These are phyloP conservation scores for Callitettix versicolor DNA, from an alignment of 1,140 invertebrate genomes.

Conservation along the genomic window DNA sequence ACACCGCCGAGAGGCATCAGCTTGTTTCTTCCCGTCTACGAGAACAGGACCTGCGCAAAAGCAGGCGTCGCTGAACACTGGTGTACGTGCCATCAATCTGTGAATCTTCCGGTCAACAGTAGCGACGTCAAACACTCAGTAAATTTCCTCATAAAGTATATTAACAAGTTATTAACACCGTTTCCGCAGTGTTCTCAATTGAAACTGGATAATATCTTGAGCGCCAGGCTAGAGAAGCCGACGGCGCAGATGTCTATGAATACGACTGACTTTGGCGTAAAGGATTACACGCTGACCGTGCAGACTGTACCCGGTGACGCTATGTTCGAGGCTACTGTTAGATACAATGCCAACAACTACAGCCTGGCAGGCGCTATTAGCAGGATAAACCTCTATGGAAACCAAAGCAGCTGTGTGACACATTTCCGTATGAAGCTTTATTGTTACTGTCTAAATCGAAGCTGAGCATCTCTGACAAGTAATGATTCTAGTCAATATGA, in stretches of 20 bases:
- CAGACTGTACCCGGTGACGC: slow-evolving; percentile 22
- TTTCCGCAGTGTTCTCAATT: slow-evolving; percentile 42
- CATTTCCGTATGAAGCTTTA: slow-evolving; percentile 65
- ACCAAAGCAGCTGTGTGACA: slow-evolving; percentile 61
- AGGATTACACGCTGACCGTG: slow-evolving; percentile 20
- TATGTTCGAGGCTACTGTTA: slow-evolving; percentile 37
- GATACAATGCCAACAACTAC: slow-evolving; percentile 23
- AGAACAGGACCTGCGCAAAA: slow-evolving; percentile 55
- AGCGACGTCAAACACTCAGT: slow-evolving; percentile 38
- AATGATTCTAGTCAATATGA: too few species aligned
- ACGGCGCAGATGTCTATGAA: neutral
- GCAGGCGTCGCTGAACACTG: slow-evolving; percentile 70
- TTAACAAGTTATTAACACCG: slow-evolving; percentile 49
- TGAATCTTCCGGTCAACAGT: slow-evolving; percentile 40
- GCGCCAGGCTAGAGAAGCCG: slow-evolving; percentile 16
- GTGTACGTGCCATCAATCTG: slow-evolving; percentile 65
- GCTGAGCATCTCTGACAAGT: too few species aligned
- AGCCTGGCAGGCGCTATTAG: slow-evolving; percentile 52
- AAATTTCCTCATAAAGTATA: slow-evolving; percentile 42
- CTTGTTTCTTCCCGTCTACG: slow-evolving; percentile 57
- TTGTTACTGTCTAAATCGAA: slow-evolving; percentile 63
- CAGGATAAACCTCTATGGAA: slow-evolving; percentile 64
- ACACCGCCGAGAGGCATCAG: slow-evolving; percentile 50
- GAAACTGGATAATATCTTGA: slow-evolving; percentile 13
- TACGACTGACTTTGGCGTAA: slow-evolving; percentile 3